phyloP scores from a whole-genome alignment of 2,113 vertebrate genomes.

The Progne subis region DNA sequence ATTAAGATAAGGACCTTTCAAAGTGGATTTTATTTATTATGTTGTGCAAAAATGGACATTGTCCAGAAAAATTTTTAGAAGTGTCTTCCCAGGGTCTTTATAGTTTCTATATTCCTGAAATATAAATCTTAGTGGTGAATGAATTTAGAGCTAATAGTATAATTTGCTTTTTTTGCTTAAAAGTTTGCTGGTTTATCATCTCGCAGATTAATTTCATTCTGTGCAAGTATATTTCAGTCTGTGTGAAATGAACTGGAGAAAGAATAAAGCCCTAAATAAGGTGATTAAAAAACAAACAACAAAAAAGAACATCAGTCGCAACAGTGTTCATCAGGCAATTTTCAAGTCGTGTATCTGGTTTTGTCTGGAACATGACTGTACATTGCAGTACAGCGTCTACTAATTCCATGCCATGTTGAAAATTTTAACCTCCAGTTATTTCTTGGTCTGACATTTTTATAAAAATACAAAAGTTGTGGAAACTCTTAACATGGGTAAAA shows the following conservation, averaged over 20 bases:
- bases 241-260: not conserved
- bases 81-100: not conserved
- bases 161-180: not conserved
- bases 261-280: not conserved
- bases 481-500: not conserved
- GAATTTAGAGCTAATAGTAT: not conserved
- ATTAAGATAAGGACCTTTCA: not conserved
- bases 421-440: slow-evolving; percentile 23
- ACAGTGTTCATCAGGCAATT: not conserved
- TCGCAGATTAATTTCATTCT: not conserved
- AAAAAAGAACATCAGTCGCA: not conserved
- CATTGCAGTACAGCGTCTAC: not conserved
- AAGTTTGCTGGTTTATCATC: not conserved
- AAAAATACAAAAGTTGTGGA: not conserved
- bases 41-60: not conserved
- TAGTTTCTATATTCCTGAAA: not conserved
- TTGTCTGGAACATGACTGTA: slow-evolving; percentile 16
- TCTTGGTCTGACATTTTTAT: not conserved
- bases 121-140: not conserved
- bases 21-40: not conserved
- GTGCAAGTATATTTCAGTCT: not conserved
- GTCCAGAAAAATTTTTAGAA: not conserved
- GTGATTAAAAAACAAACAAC: not conserved
- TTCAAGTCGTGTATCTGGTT: slow-evolving; percentile 33
- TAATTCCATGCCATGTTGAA: slow-evolving; percentile 11